Evolutionary conservation across 1,140 invertebrate species (phyloP), one percentile per base, ranked within the genome.

Genomic region (Cryptotermes secundus): DNA sequence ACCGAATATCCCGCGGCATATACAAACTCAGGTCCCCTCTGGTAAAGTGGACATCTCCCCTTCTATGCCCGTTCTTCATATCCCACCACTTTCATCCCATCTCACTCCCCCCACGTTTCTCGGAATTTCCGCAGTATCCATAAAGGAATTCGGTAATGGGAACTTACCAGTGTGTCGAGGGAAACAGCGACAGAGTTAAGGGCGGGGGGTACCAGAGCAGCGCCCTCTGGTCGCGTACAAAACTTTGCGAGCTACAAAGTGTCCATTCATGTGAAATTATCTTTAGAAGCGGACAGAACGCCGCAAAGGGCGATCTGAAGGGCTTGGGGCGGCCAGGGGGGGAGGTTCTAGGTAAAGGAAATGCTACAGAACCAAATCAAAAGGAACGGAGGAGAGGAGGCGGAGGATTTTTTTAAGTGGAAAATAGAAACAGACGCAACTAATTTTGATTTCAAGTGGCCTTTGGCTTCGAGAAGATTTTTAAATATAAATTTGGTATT

Each of bases 61-160:
- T 16, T 72, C 59, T 16, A 3, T 1, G 3, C 31, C n/a, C 26
- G 16, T n/a, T n/a, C 59, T 72, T 72, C 45, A 26, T 72, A 31
- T n/a, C n/a, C n/a, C 59, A 4, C 59, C 34, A 31, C 31, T 7
- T 31, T 38, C 35, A 36, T 34, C 42, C 26, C 16, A 81, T 81
- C 42, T 81, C 42, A 38, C 22, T 81, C 31, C 12, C 42, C n/a
- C 42, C 34, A 3, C 35, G 24, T 34, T 38, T 12, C 26, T 34
- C 80, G 26, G 42, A 36, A 38, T 81, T 81, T 34, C 80, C 35
- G 35, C 80, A 36, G 80, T 45, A 36, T 38, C 42, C 80, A 81
- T 81, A 81, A 81, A 81, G 80, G 80, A 81, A 81, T 81, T 81
- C 42, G 26, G 42, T 81, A 81, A 81, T 81, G 34, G 80, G 80